Evolutionary conservation across 2,888 invertebrate species (phyloP), one percentile per base, ranked within the genome.

Genomic region (Timandra comae): DNA sequence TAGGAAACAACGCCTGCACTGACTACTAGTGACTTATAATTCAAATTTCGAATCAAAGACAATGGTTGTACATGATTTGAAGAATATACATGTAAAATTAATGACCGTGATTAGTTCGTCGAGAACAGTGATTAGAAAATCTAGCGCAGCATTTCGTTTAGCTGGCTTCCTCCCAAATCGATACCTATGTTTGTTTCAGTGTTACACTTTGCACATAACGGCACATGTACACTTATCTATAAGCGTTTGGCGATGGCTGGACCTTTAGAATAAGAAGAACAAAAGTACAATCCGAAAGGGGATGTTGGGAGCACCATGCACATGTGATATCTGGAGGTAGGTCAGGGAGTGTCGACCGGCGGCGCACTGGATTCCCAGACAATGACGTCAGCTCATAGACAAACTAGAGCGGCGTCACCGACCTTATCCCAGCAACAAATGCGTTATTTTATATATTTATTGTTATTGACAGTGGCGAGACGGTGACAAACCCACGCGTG

Each of bases 391-490:
- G 57, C 55, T 59, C 57, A 77, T 75, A 82, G 79, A 81, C 81
- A 82, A 80, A 81, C 81, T 79, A 80, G 79, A 78, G 68, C 81
- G 66, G 64, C 70, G 74, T 78, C 79, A 78, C 69, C 63, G 69
- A 62, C 71, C 67, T 72, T 71, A 79, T 78, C 74, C 75, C 73
- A 66, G 68, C 63, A 69, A 68, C 71, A 70, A 75, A 71, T 73
- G 68, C 67, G 66, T 75, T 78, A 80, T 81, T 81, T 78, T 62
- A 72, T 69, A 71, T 81, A 82, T 79, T 81, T 82, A 80, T 78
- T 79, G 68, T 69, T 78, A 79, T 81, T 75, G 75, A 77, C 70
- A 73, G 65, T 68, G 81, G 73, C 81, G 76, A 81, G 82, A 81
- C 82, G 67, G 77, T 76, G 79, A 76, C 81, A 77, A 73, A 54